Base-by-base conservation (phyloP, 2,888 invertebrate species). In the Cynaeus angustus region DNA sequence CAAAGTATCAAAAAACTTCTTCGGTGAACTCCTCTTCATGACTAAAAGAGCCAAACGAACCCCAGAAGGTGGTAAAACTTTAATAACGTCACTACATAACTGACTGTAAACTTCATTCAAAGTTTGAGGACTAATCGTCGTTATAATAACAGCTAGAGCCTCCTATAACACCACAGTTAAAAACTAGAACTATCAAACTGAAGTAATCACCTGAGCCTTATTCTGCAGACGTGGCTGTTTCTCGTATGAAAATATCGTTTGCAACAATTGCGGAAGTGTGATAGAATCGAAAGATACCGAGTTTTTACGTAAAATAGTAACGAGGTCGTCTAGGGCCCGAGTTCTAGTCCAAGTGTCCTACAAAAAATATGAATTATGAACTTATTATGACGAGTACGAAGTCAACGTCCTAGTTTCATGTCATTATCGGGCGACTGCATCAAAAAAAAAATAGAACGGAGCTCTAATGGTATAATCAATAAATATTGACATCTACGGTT, bases 221-320 rank as follows among this genome's bases (percentile, higher is more conserved):
- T 71, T 56, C 61, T 80, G 80, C 14, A 82, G 72, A 38, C 78
- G 70, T 8, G 80, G 75, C 75, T 86, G 84, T 68, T 89, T 87
- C 82, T 93, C 92, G 69, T 91, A 89, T 33, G 90, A 86, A 13
- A 93, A 85, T 53, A 90, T 83, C 26, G 91, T 89, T 75, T 89
- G 87, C 66, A 93, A 85, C 70, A 93, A 87, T 85, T 80, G 90
- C 87, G 1, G 91, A 89, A 77, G 90, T 88, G 53, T 13, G 28
- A 91, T 86, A 50, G 85, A 79, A 13, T 86, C 85, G 72, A 89
- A 74, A 61, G 86, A 87, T 26, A 86, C 85, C 1, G 88, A 86
- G 38, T 86, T 85, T 70, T 86, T 52, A 8, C 48, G 86, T 30
- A 93, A 82, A 30, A 88, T 85, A 10, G 85, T 84, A 70, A 88